A percentile compares a stretch with the other conserved stretches of the same genome.
Evolutionary conservation across 2,888 invertebrate genomes (phyloP).

Genomic region (Leucozona laternaria): DNA sequence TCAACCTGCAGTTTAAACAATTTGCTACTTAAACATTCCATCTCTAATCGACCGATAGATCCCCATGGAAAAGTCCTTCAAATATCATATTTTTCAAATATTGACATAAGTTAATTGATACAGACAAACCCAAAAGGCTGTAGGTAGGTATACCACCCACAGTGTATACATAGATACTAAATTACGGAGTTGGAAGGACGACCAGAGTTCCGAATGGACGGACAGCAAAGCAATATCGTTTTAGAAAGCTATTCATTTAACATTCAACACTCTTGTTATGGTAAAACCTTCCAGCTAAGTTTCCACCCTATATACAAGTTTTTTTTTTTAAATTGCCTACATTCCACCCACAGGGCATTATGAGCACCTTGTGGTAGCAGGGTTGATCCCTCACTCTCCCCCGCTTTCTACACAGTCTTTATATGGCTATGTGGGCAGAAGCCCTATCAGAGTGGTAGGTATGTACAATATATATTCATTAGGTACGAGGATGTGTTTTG

Average conservation of each 20-base stretch:
- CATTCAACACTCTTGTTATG: constrained; percentile 40
- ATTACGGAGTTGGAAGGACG: constrained; percentile 20
- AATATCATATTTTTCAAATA: constrained; percentile 74
- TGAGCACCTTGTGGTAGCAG: constrained; percentile 4
- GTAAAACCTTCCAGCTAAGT: constrained; percentile 9
- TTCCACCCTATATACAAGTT: constrained; percentile 39
- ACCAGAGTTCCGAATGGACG: constrained; percentile 9
- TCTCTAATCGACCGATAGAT: constrained; percentile 63
- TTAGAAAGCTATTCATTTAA: constrained; percentile 40
- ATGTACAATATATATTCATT: constrained; percentile 43
- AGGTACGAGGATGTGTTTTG: constrained; percentile 34
- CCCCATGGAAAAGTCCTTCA: constrained; percentile 72
- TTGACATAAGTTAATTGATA: constrained; percentile 75
- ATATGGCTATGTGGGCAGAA: constrained; percentile 10
- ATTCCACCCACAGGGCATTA: constrained; percentile 29
- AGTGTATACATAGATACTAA: constrained; percentile 21
- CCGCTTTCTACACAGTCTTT: background rate
- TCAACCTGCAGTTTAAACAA: constrained; percentile 32
- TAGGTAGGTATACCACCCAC: constrained; percentile 21
- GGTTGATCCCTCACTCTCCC: background rate
- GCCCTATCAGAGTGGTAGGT: constrained; percentile 10
- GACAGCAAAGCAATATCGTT: constrained; percentile 38
- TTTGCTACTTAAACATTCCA: constrained; percentile 69
- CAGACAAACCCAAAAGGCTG: constrained; percentile 70
- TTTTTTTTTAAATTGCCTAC: constrained; percentile 63